Percentiles rank a stretch among this genome's conserved stretches.
Evolutionary conservation across 2,888 invertebrate genomes (phyloP).

Genomic region (Lasioglossum pauxillum): DNA sequence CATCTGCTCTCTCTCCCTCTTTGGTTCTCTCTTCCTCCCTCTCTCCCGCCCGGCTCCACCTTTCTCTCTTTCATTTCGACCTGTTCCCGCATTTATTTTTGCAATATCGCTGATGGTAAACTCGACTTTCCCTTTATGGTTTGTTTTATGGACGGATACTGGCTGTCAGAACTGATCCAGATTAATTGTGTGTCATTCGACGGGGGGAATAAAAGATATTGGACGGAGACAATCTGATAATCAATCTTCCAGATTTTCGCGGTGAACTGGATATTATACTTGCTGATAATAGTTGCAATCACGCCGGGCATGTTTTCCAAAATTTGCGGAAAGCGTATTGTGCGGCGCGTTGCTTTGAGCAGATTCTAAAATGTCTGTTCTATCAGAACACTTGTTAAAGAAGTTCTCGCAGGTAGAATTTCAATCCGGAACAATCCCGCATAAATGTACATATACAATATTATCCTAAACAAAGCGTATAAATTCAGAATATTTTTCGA

Average conservation of each 20-base stretch:
- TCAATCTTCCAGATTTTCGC: neutral
- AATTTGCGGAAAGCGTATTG: neutral
- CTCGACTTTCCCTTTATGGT: slow-evolving; percentile 30
- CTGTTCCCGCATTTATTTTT: neutral
- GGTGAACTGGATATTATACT: too few species aligned
- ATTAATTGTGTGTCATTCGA: slow-evolving; percentile 5
- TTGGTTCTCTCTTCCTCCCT: neutral
- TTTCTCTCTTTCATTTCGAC: neutral
- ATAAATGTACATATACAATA: neutral
- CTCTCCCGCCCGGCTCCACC: neutral
- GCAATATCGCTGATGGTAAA: neutral
- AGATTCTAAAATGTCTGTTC: neutral
- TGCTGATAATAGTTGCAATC: neutral
- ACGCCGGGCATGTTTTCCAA: neutral
- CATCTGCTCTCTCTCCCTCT: slow-evolving; percentile 16
- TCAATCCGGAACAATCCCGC: neutral
- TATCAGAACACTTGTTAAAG: neutral
- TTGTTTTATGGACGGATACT: slow-evolving; percentile 12
- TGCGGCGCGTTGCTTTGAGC: too few species aligned
- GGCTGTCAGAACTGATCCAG: neutral
- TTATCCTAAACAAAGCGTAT: neutral
- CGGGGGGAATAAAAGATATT: neutral
- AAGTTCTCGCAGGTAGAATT: neutral
- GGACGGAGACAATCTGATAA: neutral
- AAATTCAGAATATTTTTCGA: neutral